These are phyloP conservation scores for Laupala kohalensis DNA, from an alignment of 1,140 invertebrate genomes.

Conservation along the genomic window DNA sequence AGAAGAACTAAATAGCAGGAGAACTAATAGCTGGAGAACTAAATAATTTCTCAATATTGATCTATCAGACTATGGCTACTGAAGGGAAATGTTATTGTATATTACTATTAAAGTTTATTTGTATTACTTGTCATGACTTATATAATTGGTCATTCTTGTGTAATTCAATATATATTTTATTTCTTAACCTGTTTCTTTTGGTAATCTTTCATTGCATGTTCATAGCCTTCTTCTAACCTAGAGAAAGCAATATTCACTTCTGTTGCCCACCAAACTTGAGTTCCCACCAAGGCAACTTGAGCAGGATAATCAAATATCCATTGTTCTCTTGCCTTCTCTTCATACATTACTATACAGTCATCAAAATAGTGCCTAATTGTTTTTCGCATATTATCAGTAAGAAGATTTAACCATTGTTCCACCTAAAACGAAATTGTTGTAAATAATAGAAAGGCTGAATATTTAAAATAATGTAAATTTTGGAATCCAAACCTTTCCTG, in stretches of 20 bases:
- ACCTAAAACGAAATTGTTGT: slow-evolving; percentile 39
- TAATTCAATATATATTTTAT: too few species aligned
- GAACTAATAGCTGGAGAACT: too few species aligned
- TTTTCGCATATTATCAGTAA: slow-evolving; percentile 68
- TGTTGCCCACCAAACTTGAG: slow-evolving; percentile 91
- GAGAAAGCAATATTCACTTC: slow-evolving; percentile 83
- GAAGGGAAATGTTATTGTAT: too few species aligned
- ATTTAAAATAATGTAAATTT: too few species aligned
- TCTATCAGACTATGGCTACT: too few species aligned
- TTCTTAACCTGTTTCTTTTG: slow-evolving; percentile 74
- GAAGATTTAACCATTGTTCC: slow-evolving; percentile 76
- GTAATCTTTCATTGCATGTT: slow-evolving; percentile 84
- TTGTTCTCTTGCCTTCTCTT: slow-evolving; percentile 75
- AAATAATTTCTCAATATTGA: too few species aligned
- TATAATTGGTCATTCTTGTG: too few species aligned
- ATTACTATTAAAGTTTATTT: background rate
- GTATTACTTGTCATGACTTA: background rate
- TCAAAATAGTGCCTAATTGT: slow-evolving; percentile 67
- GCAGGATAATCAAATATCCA: slow-evolving; percentile 90
- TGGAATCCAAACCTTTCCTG: slow-evolving; percentile 63
- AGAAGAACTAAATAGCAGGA: too few species aligned
- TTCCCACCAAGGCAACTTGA: slow-evolving; percentile 74
- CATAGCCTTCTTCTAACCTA: slow-evolving; percentile 83
- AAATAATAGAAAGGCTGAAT: too few species aligned
- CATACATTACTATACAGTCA: slow-evolving; percentile 69